Evolutionary conservation across 2,113 vertebrate species (phyloP).

Genomic region (Nyctereutes procyonoides): DNA sequence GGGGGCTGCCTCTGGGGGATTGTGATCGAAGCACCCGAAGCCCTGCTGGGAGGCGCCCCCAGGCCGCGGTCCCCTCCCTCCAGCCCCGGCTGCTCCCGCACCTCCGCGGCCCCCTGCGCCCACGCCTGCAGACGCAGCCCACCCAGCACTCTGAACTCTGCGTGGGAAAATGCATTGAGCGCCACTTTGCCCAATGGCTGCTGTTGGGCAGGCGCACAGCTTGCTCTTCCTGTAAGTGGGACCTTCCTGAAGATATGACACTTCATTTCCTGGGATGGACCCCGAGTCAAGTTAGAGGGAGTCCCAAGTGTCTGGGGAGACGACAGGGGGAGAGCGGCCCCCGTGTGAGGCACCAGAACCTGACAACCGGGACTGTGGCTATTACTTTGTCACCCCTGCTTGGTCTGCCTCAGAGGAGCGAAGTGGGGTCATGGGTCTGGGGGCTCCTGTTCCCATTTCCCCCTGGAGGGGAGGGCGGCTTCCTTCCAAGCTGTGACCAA

Average conservation of each 20-base stretch:
- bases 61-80: no score
- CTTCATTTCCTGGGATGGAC: constrained; percentile 48
- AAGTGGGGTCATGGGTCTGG: background rate
- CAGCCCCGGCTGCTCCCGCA: no score
- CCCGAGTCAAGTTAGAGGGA: constrained; percentile 53
- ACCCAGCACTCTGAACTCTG: background rate
- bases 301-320: background rate
- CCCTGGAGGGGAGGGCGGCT: background rate
- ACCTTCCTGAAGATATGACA: constrained; percentile 53
- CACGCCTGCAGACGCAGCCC: no score
- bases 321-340: no score
- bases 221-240: constrained; percentile 38
- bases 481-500: background rate
- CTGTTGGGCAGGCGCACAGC: background rate
- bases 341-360: background rate
- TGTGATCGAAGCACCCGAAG: no score
- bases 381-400: no score
- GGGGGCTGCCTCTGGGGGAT: no score
- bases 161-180: background rate
- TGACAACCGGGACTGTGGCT: background rate
- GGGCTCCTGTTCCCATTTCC: background rate
- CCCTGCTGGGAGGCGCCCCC: no score
- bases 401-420: background rate
- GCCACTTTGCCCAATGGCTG: constrained; percentile 54
- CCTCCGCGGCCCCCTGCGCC: no score